Evolutionary conservation across 2,797 vertebrate genomes (phyloP).

Genomic region (Falco cherrug): DNA sequence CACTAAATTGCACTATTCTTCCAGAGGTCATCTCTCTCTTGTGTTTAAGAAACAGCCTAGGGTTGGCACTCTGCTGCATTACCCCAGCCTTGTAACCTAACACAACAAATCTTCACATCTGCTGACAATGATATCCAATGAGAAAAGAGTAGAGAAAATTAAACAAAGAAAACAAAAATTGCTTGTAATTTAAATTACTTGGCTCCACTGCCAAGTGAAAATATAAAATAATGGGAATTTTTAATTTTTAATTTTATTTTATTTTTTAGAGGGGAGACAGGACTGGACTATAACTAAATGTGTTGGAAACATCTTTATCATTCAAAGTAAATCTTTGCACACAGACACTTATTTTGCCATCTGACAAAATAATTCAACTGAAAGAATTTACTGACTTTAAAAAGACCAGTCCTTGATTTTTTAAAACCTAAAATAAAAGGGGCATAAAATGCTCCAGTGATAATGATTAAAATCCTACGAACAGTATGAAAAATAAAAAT

Average conservation of each 20-base stretch:
- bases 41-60: neutral
- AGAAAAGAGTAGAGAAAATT: neutral
- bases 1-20: constrained; percentile 27
- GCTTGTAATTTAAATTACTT: neutral
- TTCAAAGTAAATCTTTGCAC: neutral
- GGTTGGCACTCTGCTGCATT: neutral
- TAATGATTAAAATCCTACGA: neutral
- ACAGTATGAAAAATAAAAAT: neutral
- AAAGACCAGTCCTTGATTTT: neutral
- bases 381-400: neutral
- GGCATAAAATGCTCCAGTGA: neutral
- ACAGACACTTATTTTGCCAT: neutral
- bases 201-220: neutral
- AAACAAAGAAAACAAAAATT: neutral
- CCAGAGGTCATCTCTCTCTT: neutral
- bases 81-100: constrained; percentile 29
- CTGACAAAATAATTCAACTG: neutral
- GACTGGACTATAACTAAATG: neutral
- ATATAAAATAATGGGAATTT: neutral
- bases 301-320: neutral
- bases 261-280: neutral
- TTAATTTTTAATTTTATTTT: neutral
- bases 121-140: constrained; percentile 6
- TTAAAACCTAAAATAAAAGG: neutral
- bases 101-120: neutral